Percentiles rank a stretch among this genome's conserved stretches.
These are phyloP conservation scores for Thamnophis elegans DNA, from an alignment of 2,797 vertebrate genomes.

Conservation along the genomic window DNA sequence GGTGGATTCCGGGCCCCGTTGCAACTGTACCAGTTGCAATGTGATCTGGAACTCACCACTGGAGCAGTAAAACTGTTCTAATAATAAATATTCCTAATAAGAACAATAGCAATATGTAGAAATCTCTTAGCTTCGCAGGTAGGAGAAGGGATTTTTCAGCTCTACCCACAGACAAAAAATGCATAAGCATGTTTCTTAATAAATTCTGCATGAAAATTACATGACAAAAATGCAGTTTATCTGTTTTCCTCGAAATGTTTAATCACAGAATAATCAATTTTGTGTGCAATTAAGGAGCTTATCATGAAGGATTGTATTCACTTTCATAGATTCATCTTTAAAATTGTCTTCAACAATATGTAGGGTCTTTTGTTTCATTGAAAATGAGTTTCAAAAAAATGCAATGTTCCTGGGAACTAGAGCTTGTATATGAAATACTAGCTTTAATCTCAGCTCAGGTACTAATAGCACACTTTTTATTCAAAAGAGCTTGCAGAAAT, in stretches of 20 bases:
- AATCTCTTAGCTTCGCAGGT: background rate
- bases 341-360: background rate
- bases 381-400: background rate
- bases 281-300: background rate
- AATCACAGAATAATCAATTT: background rate
- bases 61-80: background rate
- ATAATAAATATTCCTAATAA: background rate
- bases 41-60: no score
- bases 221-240: background rate
- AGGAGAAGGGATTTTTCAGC: background rate
- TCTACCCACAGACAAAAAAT: background rate
- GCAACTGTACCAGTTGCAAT: no score
- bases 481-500: background rate
- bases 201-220: background rate
- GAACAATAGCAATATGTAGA: background rate
- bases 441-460: background rate
- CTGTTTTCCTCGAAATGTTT: background rate
- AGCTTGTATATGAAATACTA: background rate
- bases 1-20: no score
- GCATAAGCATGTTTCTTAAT: background rate
- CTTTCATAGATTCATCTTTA: background rate
- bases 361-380: background rate
- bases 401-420: background rate
- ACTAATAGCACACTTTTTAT: background rate
- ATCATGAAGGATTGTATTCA: background rate